A percentile compares a stretch with the other conserved stretches of the same genome.
phyloP scores from a whole-genome alignment of 2,888 invertebrate species.

The Nipponacmea schrenckii region DNA sequence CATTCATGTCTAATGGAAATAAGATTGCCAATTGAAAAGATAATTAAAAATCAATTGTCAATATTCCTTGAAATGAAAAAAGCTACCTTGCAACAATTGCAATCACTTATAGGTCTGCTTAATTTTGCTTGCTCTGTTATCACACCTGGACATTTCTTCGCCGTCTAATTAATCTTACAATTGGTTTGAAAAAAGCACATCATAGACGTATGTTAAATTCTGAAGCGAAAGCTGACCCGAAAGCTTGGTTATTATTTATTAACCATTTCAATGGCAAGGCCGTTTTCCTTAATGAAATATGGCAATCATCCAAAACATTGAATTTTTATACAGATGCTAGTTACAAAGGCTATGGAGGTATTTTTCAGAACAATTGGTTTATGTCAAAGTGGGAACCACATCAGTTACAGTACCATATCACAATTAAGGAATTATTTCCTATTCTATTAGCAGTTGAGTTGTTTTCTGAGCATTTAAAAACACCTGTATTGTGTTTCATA shows the following conservation, averaged over 20 bases:
- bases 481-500: not conserved
- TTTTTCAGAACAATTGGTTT: slow-evolving; percentile 2
- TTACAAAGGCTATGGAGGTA: not conserved
- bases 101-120: slow-evolving; percentile 27
- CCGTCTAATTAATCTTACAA: slow-evolving; percentile 31
- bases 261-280: slow-evolving; percentile 22
- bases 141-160: slow-evolving; percentile 30
- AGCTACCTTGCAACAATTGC: slow-evolving; percentile 21
- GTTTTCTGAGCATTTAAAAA: not conserved
- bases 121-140: slow-evolving; percentile 32
- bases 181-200: slow-evolving; percentile 22
- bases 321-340: not conserved
- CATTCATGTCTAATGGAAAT: slow-evolving; percentile 3
- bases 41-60: slow-evolving; percentile 6
- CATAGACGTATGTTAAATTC: slow-evolving; percentile 10
- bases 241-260: slow-evolving; percentile 19
- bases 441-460: slow-evolving; percentile 7
- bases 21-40: slow-evolving; percentile 1
- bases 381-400: not conserved
- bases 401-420: slow-evolving; percentile 12
- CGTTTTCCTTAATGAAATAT: not conserved
- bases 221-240: slow-evolving; percentile 21
- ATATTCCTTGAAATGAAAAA: slow-evolving; percentile 6
- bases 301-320: not conserved
- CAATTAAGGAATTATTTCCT: slow-evolving; percentile 9